phyloP scores from a whole-genome alignment of 2,113 vertebrate genomes.

The Mesembrinibis cayennensis region DNA sequence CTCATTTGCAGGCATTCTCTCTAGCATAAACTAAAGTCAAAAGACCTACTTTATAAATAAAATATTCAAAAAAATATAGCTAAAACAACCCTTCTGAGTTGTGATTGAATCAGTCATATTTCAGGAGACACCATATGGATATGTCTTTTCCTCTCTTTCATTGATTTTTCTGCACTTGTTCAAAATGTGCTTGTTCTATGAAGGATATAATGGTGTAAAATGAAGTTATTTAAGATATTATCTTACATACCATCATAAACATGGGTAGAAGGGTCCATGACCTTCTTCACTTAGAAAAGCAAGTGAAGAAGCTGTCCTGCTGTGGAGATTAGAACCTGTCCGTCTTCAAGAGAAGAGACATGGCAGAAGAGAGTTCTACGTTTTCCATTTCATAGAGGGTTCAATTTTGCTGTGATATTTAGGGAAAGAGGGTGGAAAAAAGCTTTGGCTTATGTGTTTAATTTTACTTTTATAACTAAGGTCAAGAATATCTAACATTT shows the following conservation, averaged over 20 bases:
- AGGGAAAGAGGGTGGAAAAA: not conserved
- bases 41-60: not conserved
- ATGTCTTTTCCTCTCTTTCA: not conserved
- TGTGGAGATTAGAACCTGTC: not conserved
- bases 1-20: not conserved
- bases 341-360: not conserved
- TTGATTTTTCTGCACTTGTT: not conserved
- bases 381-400: not conserved
- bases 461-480: not conserved
- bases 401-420: not conserved
- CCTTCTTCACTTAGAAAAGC: not conserved
- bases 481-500: not conserved
- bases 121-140: not conserved
- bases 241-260: not conserved
- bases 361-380: not conserved
- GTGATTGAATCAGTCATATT: not conserved
- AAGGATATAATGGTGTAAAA: not conserved
- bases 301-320: not conserved
- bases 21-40: not conserved
- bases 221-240: not conserved
- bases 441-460: not conserved
- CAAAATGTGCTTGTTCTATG: not conserved
- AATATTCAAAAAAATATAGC: not conserved
- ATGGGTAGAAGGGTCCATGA: not conserved
- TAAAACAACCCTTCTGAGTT: not conserved